Base-by-base conservation (phyloP, 35 echinoderm and acorn worm genomes). In the Anneissia japonica region DNA sequence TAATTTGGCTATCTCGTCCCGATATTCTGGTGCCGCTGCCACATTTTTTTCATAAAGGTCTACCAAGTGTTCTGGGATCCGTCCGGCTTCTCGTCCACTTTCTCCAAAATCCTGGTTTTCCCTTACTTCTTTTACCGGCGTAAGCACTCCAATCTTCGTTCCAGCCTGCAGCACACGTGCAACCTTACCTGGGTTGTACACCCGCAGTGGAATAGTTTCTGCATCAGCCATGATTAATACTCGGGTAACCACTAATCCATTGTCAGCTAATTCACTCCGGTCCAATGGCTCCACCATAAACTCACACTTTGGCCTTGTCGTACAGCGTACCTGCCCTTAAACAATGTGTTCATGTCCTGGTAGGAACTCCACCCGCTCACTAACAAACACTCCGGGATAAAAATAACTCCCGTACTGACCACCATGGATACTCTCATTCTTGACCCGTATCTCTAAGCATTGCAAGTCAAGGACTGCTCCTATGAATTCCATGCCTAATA, bases 61-160 rank as follows among this genome's bases (percentile, higher is more conserved):
- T 31, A 32, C 13, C 30, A 89, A 77, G 37, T 83, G 73, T 4
- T 21, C 11, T 21, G 87, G 87, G 13, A 89, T 31, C 51, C 83
- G 34, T 39, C 13, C 74, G 19, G 13, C 74, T n/a, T 32, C 31
- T 1, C n/a, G 32, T 36, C 0, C 38, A 51, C 4, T 43, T 6
- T 43, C 40, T 14, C 4, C 40, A 43, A 4, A 43, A 14, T 14
- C 14, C 40, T 43, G 40, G 9, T 10, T 39, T 35, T 32, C 37
- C 3, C 36, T 7, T 32, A 32, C 79, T 11, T 32, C 37, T n/a
- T 81, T 38, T 12, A 81, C 32, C 9, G 31, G 31, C 9, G 79
- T 81, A 36, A 81, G 79, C 4, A 35, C 26, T 81, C 79, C 79
- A 30, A 39, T 28, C 79, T 30, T 38, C 5, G 79, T 81, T n/a